These are phyloP conservation scores for Cosmia trapezina DNA, from an alignment of 2,888 invertebrate genomes.

Conservation along the genomic window DNA sequence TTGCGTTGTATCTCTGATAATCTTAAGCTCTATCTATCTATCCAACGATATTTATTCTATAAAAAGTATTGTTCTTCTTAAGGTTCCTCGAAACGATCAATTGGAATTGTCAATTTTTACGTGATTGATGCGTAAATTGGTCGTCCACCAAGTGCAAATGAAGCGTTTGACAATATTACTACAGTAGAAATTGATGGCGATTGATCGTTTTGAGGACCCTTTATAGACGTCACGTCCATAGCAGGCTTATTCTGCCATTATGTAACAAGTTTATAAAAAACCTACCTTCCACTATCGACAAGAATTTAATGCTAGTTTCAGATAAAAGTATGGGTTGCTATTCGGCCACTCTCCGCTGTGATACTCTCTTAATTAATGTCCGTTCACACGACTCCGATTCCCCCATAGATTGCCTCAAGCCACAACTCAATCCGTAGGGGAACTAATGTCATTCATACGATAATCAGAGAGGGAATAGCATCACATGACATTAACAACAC, in stretches of 20 bases:
- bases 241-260: neutral
- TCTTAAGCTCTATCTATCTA: neutral
- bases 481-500: conserved; percentile 18
- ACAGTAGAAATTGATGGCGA: no score
- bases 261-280: neutral
- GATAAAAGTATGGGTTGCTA: no score
- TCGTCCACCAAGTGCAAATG: no score
- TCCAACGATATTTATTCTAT: neutral
- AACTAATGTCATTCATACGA: neutral
- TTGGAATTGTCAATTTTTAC: no score
- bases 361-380: neutral
- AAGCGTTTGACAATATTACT: no score
- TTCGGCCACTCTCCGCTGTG: no score
- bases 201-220: no score
- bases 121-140: no score
- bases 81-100: no score
- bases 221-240: no score
- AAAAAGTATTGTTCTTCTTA: no score
- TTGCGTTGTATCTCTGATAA: no score
- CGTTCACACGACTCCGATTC: neutral
- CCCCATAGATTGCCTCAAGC: neutral
- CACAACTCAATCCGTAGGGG: neutral
- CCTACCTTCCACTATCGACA: neutral
- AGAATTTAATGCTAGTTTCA: neutral
- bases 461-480: neutral